These are phyloP conservation scores for Urocolius indicus DNA, from an alignment of 2,113 vertebrate genomes.

Conservation along the genomic window DNA sequence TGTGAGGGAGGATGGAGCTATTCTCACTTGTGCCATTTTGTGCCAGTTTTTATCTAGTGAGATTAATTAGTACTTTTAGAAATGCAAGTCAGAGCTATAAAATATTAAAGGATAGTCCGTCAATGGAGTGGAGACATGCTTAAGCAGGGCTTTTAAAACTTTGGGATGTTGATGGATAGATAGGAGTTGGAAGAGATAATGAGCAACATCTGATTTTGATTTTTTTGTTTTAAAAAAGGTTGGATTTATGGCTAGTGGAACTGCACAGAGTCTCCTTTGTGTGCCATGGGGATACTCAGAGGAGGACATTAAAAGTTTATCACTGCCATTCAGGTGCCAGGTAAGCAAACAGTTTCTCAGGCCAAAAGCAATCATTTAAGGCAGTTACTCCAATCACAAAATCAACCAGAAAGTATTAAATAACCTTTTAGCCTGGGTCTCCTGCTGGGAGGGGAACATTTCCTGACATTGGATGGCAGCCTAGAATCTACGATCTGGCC, in stretches of 20 bases:
- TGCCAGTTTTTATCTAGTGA: constrained; percentile 74
- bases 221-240: background rate
- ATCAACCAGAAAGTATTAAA: constrained; percentile 53
- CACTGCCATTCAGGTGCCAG: constrained; percentile 53
- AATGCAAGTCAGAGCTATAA: constrained; percentile 67
- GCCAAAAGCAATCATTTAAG: constrained; percentile 51
- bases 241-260: background rate
- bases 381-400: constrained; percentile 38
- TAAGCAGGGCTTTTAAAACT: constrained; percentile 42
- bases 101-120: constrained; percentile 61
- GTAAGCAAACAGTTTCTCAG: constrained; percentile 60
- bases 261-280: background rate
- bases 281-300: background rate
- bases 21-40: constrained; percentile 63
- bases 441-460: background rate
- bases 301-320: constrained; percentile 56
- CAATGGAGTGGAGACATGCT: constrained; percentile 15
- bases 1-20: constrained; percentile 55
- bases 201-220: constrained; percentile 21
- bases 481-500: constrained; percentile 33
- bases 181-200: background rate
- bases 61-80: constrained; percentile 77
- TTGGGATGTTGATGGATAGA: background rate
- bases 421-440: constrained; percentile 25
- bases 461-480: constrained; percentile 49